A percentile compares a stretch with the other conserved stretches of the same genome.
These are phyloP conservation scores for Sigmodon hispidus DNA, from an alignment of 2,113 vertebrate species.

Conservation along the genomic window DNA sequence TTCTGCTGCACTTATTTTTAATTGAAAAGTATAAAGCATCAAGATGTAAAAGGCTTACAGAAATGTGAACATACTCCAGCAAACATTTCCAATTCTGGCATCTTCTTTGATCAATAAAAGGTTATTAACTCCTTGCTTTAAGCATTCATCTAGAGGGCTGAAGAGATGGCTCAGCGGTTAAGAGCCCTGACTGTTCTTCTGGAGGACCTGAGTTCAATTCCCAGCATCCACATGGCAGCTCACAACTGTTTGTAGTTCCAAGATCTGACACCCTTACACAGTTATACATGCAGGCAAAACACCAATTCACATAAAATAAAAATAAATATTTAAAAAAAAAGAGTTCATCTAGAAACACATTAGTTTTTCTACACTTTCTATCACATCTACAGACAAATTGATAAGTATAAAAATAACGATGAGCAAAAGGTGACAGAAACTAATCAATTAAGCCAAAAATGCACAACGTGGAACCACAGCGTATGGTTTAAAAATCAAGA, in stretches of 20 bases:
- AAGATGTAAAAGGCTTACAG: neutral
- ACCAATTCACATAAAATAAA: no score
- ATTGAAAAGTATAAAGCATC: neutral
- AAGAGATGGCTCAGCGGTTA: no score
- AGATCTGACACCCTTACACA: no score
- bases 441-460: neutral
- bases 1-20: conserved; percentile 21
- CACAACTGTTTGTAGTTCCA: no score
- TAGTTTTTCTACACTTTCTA: neutral
- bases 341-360: neutral
- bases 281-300: no score
- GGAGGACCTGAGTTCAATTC: no score
- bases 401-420: neutral
- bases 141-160: conserved; percentile 13
- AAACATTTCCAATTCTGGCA: neutral
- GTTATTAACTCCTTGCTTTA: neutral
- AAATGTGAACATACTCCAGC: neutral
- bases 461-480: neutral
- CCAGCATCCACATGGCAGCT: no score
- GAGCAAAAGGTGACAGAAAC: neutral
- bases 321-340: no score
- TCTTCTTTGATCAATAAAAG: conserved; percentile 18
- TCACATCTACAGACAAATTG: neutral
- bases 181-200: no score
- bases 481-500: conserved; percentile 19